phyloP scores from a whole-genome alignment of 1,140 invertebrate species.

The Scaptomyza montana region DNA sequence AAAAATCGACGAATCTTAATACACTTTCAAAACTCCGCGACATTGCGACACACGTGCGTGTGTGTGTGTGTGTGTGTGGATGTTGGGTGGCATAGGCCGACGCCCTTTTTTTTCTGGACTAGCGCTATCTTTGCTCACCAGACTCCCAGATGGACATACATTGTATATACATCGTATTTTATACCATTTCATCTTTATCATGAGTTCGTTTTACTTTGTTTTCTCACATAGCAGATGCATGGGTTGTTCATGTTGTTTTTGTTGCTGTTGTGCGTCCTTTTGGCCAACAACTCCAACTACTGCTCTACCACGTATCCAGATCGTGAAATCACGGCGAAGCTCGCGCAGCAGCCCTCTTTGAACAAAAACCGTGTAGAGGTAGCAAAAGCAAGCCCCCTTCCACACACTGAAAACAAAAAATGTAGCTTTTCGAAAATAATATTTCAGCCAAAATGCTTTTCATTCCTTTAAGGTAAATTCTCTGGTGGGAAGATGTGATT shows the following conservation, averaged over 20 bases:
- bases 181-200: constrained; percentile 68
- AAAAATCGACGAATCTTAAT: constrained; percentile 31
- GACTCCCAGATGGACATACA: constrained; percentile 19
- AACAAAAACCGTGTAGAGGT: too few relatives aligned
- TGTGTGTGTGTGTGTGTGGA: neutral
- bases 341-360: constrained; percentile 18
- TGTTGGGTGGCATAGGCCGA: constrained; percentile 30
- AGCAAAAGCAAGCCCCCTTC: neutral
- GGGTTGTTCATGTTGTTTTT: constrained; percentile 5
- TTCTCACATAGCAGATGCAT: neutral
- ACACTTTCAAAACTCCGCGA: constrained; percentile 48
- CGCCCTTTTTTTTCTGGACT: neutral
- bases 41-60: constrained; percentile 31
- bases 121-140: constrained; percentile 9
- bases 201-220: constrained; percentile 47
- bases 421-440: too few relatives aligned
- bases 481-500: too few relatives aligned
- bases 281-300: constrained; percentile 21
- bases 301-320: constrained; percentile 16
- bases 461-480: too few relatives aligned
- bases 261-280: constrained; percentile 12
- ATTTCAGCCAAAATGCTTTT: too few relatives aligned
- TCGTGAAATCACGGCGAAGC: constrained; percentile 72
- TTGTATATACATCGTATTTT: constrained; percentile 47
- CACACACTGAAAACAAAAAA: constrained; percentile 2